These are phyloP conservation scores for Mallotus villosus DNA, from an alignment of 2,797 vertebrate species.

Conservation along the genomic window DNA sequence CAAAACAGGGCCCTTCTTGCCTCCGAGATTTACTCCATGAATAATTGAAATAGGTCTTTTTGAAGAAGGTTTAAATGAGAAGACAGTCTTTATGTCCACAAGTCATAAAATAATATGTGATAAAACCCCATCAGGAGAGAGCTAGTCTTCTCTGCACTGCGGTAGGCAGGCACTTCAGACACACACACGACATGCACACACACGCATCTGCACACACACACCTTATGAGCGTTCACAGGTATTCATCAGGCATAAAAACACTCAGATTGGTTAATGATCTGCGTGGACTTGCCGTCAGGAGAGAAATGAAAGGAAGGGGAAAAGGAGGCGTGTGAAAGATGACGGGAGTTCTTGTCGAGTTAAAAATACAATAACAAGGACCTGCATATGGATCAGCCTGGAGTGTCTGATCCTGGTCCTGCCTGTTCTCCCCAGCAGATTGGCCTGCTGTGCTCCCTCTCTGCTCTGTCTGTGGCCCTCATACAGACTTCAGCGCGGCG, in stretches of 20 bases:
- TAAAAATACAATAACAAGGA: too few relatives aligned
- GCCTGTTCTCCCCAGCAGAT: neutral
- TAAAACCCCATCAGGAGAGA: slow-evolving; percentile 19
- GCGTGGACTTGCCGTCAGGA: neutral
- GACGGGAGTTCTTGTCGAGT: neutral
- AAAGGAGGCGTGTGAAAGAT: neutral
- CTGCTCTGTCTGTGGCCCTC: slow-evolving; percentile 46
- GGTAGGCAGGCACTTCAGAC: slow-evolving; percentile 13
- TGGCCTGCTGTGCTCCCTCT: slow-evolving; percentile 18
- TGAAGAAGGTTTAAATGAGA: slow-evolving; percentile 39
- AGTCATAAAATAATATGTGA: slow-evolving; percentile 17
- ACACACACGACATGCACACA: neutral
- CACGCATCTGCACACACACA: slow-evolving; percentile 1
- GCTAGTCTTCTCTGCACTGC: slow-evolving; percentile 33
- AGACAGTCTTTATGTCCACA: slow-evolving; percentile 27
- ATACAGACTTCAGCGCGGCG: slow-evolving; percentile 55
- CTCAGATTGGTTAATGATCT: slow-evolving; percentile 7
- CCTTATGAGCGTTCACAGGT: slow-evolving; percentile 11
- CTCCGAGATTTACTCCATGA: slow-evolving; percentile 19
- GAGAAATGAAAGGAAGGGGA: neutral
- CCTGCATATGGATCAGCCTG: too few relatives aligned
- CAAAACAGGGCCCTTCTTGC: neutral
- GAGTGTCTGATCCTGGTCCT: neutral
- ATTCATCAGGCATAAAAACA: slow-evolving; percentile 35
- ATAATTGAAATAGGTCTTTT: slow-evolving; percentile 38